These are phyloP conservation scores for Peromyscus aztecus DNA, from an alignment of 2,797 vertebrate genomes.

Conservation along the genomic window DNA sequence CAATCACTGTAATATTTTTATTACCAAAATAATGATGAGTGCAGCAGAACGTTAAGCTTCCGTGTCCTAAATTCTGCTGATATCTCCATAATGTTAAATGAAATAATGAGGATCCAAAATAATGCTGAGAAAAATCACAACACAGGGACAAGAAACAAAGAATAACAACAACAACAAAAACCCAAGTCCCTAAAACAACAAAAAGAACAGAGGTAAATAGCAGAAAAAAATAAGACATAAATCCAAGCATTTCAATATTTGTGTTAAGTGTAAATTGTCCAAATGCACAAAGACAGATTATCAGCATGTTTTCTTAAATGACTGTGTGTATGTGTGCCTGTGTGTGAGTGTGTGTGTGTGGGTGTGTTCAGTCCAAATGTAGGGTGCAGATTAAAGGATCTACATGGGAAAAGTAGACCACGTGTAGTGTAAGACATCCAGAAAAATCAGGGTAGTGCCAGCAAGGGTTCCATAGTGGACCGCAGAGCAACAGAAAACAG, in stretches of 20 bases:
- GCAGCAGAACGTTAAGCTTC: background rate
- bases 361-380: background rate
- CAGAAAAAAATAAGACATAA: background rate
- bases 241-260: background rate
- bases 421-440: background rate
- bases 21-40: background rate
- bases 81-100: background rate
- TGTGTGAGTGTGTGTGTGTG: background rate
- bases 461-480: background rate
- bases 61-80: slow-evolving; percentile 18
- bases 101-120: slow-evolving; percentile 4
- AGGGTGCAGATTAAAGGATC: background rate
- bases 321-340: too few species aligned
- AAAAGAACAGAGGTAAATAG: background rate
- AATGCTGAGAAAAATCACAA: background rate
- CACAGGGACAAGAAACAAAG: background rate
- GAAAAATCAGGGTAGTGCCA: background rate
- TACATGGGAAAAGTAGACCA: background rate
- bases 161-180: background rate
- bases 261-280: slow-evolving; percentile 21
- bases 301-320: slow-evolving; percentile 12
- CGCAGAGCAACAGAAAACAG: background rate
- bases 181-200: background rate
- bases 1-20: slow-evolving; percentile 5
- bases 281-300: background rate